phyloP scores from a whole-genome alignment of 2,797 vertebrate species.

The Balearica regulorum region DNA sequence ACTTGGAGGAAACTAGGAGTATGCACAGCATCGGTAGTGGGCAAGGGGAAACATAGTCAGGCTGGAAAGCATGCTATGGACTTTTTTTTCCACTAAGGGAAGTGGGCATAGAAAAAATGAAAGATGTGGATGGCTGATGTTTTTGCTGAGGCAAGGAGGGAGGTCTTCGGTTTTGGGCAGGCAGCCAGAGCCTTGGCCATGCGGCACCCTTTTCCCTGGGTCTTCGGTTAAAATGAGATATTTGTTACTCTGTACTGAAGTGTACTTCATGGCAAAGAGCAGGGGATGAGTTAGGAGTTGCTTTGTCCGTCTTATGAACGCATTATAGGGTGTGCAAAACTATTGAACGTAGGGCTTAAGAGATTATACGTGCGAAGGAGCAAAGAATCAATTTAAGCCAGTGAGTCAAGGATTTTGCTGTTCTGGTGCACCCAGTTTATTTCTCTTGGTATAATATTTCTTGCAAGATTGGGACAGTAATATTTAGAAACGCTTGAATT shows the following conservation, averaged over 20 bases:
- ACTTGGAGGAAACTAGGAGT: background rate
- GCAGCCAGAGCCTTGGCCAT: fast-evolving
- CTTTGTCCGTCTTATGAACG: background rate
- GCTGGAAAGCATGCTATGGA: fast-evolving
- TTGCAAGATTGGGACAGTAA: background rate
- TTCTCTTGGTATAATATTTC: background rate
- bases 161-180: background rate
- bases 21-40: background rate
- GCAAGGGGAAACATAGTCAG: background rate
- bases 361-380: background rate
- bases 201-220: background rate
- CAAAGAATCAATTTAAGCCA: background rate
- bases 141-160: background rate
- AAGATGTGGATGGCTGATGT: background rate
- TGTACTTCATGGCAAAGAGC: background rate
- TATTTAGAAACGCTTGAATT: background rate
- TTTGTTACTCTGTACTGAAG: background rate
- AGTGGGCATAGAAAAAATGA: background rate
- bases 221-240: background rate
- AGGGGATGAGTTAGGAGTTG: background rate
- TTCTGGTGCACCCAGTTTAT: background rate
- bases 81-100: background rate
- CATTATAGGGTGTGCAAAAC: background rate
- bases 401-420: background rate
- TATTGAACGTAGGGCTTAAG: background rate